phyloP scores from a whole-genome alignment of 2,797 vertebrate genomes.

The Rhinichthys osculus region DNA sequence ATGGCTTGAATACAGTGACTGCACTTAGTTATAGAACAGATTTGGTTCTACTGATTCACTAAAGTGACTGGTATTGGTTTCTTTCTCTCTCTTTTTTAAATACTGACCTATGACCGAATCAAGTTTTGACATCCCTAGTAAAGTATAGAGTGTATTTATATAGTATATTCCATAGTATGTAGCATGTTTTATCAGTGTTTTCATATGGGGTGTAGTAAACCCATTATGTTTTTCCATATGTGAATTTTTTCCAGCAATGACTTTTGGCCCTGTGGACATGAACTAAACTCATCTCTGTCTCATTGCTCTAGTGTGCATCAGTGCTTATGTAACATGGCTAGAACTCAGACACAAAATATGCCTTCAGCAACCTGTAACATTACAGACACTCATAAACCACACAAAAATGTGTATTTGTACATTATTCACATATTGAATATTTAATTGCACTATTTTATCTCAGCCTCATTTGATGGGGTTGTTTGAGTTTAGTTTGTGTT shows the following conservation, averaged over 20 bases:
- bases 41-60: neutral
- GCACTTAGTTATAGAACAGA: neutral
- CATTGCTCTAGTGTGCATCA: slow-evolving; percentile 36
- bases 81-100: neutral
- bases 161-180: neutral
- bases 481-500: neutral
- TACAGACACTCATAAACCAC: slow-evolving; percentile 30
- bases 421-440: neutral
- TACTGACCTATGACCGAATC: neutral
- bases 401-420: neutral
- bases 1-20: neutral
- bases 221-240: slow-evolving; percentile 34
- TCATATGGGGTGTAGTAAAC: neutral
- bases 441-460: neutral
- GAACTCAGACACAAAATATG: slow-evolving; percentile 14
- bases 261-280: slow-evolving; percentile 75
- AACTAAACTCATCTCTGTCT: slow-evolving; percentile 73
- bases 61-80: neutral
- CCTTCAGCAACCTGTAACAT: slow-evolving; percentile 26
- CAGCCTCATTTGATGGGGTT: neutral
- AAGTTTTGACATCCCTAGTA: neutral
- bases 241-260: slow-evolving; percentile 44
- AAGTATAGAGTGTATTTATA: neutral
- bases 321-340: slow-evolving; percentile 42
- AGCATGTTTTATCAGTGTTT: neutral